Percentiles rank a stretch among this genome's conserved stretches.
These are phyloP conservation scores for Sebastiscus albofasciatus DNA, from an alignment of 2,797 vertebrate species.

Conservation along the genomic window DNA sequence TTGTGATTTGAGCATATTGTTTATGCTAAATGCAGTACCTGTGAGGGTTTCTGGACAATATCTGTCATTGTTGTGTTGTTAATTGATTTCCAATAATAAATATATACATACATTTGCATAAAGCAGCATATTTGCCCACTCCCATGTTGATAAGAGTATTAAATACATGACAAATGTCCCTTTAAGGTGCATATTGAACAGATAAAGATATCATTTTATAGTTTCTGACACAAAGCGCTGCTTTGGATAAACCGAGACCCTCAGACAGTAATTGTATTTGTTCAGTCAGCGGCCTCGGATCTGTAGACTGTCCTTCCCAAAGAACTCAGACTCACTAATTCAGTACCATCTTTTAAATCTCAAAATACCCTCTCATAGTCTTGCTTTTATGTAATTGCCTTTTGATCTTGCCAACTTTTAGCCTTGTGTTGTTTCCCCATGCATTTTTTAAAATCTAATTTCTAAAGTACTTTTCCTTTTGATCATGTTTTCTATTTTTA, in stretches of 20 bases:
- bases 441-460: constrained; percentile 14
- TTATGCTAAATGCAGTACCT: no score
- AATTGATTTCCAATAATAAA: no score
- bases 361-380: constrained; percentile 6
- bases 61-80: no score
- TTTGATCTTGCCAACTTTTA: constrained; percentile 53
- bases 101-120: no score
- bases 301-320: neutral
- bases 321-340: constrained; percentile 3
- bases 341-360: neutral
- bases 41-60: no score
- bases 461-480: constrained; percentile 31
- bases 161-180: no score
- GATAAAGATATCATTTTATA: no score
- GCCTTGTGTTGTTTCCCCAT: constrained; percentile 21
- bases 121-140: no score
- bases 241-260: neutral
- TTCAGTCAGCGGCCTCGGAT: neutral
- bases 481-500: constrained; percentile 37
- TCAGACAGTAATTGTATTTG: neutral
- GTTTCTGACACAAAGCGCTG: no score
- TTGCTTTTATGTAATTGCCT: constrained; percentile 38
- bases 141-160: no score
- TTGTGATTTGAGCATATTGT: no score
- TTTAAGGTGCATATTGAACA: no score